These are phyloP conservation scores for Malurus elegans DNA, from an alignment of 2,113 vertebrate genomes.

Conservation along the genomic window DNA sequence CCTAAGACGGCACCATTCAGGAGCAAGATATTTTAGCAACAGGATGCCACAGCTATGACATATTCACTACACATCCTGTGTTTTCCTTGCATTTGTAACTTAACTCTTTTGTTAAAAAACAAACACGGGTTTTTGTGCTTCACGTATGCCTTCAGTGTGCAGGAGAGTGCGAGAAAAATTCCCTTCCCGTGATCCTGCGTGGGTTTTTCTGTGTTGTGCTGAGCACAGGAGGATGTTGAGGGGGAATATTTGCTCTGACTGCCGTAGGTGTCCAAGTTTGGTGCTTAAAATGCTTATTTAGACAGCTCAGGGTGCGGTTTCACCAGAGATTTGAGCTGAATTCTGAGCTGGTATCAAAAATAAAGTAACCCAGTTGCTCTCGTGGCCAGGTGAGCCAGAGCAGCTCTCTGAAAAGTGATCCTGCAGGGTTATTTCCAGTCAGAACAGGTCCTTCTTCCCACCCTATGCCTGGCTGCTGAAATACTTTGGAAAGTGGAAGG, in stretches of 20 bases:
- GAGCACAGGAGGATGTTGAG: not conserved
- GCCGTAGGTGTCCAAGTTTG: not conserved
- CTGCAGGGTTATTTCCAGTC: not conserved
- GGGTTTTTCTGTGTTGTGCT: not conserved
- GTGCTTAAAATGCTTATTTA: not conserved
- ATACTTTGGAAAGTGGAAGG: not conserved
- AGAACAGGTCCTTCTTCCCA: not conserved
- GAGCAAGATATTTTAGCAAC: conserved; percentile 51
- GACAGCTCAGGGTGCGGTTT: not conserved
- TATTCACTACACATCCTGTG: conserved; percentile 49
- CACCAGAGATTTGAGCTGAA: not conserved
- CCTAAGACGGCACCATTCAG: conserved; percentile 47
- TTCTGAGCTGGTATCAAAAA: not conserved
- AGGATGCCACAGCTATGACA: conserved; percentile 59
- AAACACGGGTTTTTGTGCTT: not conserved
- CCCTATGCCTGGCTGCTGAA: not conserved
- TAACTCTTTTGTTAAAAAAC: conserved; percentile 43
- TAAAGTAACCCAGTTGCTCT: not conserved
- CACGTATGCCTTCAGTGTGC: not conserved
- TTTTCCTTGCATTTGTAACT: conserved; percentile 45
- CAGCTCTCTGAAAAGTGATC: not conserved
- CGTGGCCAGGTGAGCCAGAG: not conserved
- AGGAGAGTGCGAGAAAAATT: not conserved
- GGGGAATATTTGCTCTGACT: not conserved
- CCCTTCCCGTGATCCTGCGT: not conserved